phyloP scores from a whole-genome alignment of 1,140 invertebrate genomes.

The Musca vetustissima region DNA sequence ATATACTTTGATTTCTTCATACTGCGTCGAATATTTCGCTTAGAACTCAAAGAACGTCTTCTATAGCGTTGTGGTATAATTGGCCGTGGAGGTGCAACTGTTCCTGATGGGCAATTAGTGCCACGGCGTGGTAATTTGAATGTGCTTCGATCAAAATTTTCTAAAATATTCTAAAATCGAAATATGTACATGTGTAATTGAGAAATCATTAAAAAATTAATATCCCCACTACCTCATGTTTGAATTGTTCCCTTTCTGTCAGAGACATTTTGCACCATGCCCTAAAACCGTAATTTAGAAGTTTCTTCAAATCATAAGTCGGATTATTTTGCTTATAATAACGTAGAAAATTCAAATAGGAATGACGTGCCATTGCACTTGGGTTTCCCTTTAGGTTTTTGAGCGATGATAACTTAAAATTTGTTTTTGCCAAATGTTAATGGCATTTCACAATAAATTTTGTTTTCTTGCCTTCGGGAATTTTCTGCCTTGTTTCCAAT shows the following conservation, averaged over 20 bases:
- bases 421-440: slow-evolving; percentile 19
- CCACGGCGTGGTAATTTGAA: too few relatives aligned
- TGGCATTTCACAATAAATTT: slow-evolving; percentile 5
- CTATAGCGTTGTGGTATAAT: not conserved
- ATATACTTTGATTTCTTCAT: not conserved
- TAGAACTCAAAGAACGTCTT: not conserved
- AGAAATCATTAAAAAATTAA: too few relatives aligned
- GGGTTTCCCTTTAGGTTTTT: not conserved
- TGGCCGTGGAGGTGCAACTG: not conserved
- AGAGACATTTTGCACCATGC: not conserved
- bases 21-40: not conserved
- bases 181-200: not conserved
- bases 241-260: not conserved
- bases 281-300: slow-evolving; percentile 7
- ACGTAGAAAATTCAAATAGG: slow-evolving; percentile 23
- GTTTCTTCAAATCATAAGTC: slow-evolving; percentile 3
- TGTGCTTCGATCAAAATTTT: not conserved
- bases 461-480: not conserved
- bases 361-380: slow-evolving; percentile 10
- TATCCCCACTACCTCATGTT: slow-evolving; percentile 25
- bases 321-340: slow-evolving; percentile 17
- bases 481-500: not conserved
- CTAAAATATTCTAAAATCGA: not conserved
- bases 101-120: not conserved
- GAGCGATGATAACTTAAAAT: not conserved